These are phyloP conservation scores for Cryptomyrus ogoouensis DNA, from an alignment of 2,113 vertebrate genomes.

Conservation along the genomic window DNA sequence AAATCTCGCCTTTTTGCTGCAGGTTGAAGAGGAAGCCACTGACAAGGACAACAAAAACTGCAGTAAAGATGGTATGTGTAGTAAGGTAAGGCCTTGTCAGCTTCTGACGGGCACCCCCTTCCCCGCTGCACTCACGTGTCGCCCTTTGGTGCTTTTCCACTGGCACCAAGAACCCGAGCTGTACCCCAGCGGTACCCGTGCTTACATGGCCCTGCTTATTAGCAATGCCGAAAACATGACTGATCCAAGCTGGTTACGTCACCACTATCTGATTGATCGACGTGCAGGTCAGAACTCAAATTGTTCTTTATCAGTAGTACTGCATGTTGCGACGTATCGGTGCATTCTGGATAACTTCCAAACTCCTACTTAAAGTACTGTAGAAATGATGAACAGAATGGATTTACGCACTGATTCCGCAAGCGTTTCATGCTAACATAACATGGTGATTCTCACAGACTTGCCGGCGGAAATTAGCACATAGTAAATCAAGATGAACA, in stretches of 20 bases:
- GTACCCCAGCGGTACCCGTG: neutral
- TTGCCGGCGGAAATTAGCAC: neutral
- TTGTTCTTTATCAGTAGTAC: neutral
- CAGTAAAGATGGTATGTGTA: constrained; percentile 75
- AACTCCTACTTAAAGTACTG: neutral
- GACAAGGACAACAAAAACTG: constrained; percentile 78
- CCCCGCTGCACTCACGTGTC: neutral
- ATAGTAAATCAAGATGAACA: neutral
- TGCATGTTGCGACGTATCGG: neutral
- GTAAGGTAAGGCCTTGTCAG: constrained; percentile 73
- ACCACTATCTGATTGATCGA: neutral
- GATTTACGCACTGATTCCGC: neutral
- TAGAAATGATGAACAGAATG: neutral
- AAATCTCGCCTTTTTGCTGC: neutral
- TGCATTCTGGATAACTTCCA: neutral
- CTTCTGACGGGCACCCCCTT: constrained; percentile 36
- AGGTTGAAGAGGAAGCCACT: constrained; percentile 75
- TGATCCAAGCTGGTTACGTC: neutral
- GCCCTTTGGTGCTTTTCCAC: neutral
- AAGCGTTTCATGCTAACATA: neutral
- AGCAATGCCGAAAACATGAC: neutral
- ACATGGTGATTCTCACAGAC: neutral
- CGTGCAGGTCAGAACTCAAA: neutral
- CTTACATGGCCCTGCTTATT: neutral
- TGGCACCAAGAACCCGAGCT: too few relatives aligned